phyloP scores from a whole-genome alignment of 2,797 vertebrate genomes.

The Tenualosa ilisha region DNA sequence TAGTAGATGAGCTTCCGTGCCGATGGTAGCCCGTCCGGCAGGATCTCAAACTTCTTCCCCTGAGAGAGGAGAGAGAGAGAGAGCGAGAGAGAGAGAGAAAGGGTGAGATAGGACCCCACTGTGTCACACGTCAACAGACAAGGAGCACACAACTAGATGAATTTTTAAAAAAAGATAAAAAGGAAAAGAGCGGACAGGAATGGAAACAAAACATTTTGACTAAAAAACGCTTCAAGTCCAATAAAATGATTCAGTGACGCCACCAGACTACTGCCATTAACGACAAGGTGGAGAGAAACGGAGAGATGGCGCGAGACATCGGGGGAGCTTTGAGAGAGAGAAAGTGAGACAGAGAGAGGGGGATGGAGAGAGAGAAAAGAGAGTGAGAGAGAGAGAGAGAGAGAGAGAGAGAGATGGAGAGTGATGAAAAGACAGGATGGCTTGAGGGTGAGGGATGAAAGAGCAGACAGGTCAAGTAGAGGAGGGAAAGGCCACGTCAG shows the following conservation, averaged over 20 bases:
- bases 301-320: not conserved
- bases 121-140: not conserved
- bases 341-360: not conserved
- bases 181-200: no score
- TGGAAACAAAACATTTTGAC: no score
- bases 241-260: no score
- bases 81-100: conserved; percentile 25
- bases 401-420: not conserved
- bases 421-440: not conserved
- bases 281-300: not conserved
- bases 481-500: not conserved
- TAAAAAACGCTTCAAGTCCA: no score
- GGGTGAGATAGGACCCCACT: not conserved
- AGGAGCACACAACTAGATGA: no score
- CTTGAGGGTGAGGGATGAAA: not conserved
- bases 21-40: conserved; percentile 92
- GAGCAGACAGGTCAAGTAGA: not conserved
- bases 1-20: conserved; percentile 96
- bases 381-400: not conserved
- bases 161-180: no score
- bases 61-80: conserved; percentile 50
- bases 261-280: no score
- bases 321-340: not conserved
- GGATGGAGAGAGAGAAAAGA: not conserved
- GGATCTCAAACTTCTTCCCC: conserved; percentile 98